A percentile compares a stretch with the other conserved stretches of the same genome.
These are phyloP conservation scores for Habroteleia sp. DNA, from an alignment of 2,888 invertebrate genomes.

Conservation along the genomic window DNA sequence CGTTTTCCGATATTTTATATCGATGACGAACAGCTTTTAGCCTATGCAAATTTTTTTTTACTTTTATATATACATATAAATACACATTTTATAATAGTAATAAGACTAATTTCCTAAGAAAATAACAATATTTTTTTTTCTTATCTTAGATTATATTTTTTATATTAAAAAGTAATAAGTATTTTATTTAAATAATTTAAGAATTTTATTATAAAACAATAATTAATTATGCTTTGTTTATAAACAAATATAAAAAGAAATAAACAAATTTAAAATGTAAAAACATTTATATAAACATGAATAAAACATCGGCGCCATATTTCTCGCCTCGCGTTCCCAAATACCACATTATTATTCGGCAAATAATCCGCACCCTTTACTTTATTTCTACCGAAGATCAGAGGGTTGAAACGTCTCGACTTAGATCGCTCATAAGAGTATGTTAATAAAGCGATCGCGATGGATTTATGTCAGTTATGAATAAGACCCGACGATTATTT, in stretches of 20 bases:
- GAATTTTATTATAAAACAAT: no score
- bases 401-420: conserved; percentile 25
- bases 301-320: conserved; percentile 25
- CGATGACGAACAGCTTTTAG: conserved; percentile 14
- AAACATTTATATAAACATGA: conserved; percentile 19
- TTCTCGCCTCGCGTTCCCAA: conserved; percentile 1
- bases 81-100: no score
- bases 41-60: background rate
- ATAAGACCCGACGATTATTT: conserved; percentile 36
- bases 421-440: conserved; percentile 44
- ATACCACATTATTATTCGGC: conserved; percentile 19
- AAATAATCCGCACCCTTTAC: conserved; percentile 33
- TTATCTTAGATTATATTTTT: no score
- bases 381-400: conserved; percentile 38
- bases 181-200: no score
- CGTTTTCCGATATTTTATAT: conserved; percentile 10
- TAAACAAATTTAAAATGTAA: no score
- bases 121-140: no score
- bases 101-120: no score
- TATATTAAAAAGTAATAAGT: no score
- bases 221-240: no score
- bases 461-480: conserved; percentile 51
- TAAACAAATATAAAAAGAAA: no score
- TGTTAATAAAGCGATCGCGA: conserved; percentile 66
- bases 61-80: no score